Evolutionary conservation across 1,140 invertebrate genomes (phyloP), one percentile per base, ranked within the genome.

Genomic region (Bombyx mandarina): DNA sequence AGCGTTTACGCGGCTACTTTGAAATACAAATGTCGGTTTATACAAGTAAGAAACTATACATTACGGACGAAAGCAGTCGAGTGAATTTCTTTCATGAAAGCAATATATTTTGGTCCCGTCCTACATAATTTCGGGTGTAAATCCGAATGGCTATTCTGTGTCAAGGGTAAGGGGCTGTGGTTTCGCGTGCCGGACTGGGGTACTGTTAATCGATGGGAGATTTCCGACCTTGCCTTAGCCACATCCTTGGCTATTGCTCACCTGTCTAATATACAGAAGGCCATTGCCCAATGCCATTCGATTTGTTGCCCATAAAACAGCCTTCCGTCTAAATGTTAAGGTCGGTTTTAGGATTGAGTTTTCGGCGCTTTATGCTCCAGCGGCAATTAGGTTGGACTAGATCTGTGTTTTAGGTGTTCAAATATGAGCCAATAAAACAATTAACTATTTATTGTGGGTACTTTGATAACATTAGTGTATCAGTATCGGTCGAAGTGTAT

Each of bases 201-300:
- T 62, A 56, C 57, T 62, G 47, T 61, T 64, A 84, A 82, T 82
- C 79, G 79, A 84, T 82, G 73, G 56, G 71, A 79, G 77, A 83
- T 83, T 79, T 77, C 63, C 69, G 75, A 79, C 78, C 81, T 82
- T 82, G 75, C 61, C 60, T 75, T 63, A 58, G 55, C 63, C 66
- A 69, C 69, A 79, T 82, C 79, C 77, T 81, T 79, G 79, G 68
- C 46, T 65, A 69, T 62, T 65, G 67, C 68, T 78, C 68, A 79
- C 71, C 77, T 78, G 77, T 82, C 75, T 75, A 71, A 78, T 69
- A 69, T 53, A 42, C 52, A 62, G 65, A 73, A 71, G 65, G 71
- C 63, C 69, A 69, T 35, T 60, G 57, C 26, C 54, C 46, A 56
- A 49, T 56, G 54, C 54, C 54, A 56, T 56, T 56, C 4, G 10